These are phyloP conservation scores for Myotis planiceps DNA, from an alignment of 2,797 vertebrate species.

Conservation along the genomic window DNA sequence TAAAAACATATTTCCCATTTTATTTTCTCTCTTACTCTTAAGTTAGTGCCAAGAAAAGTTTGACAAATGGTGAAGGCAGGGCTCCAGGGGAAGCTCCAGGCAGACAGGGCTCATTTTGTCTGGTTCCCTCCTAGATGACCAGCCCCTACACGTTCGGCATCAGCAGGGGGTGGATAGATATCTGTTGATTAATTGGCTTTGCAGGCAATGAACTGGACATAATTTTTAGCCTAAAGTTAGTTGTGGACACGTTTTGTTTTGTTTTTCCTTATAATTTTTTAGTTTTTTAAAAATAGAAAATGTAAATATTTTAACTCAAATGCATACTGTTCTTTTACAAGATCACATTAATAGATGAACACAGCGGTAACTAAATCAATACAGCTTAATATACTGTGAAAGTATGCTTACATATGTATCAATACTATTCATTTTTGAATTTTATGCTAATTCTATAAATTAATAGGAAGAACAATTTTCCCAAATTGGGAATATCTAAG, in stretches of 20 bases:
- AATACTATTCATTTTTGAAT: constrained; percentile 21
- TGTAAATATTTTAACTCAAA: constrained; percentile 53
- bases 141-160: fast-evolving
- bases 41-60: neutral
- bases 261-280: neutral
- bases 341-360: constrained; percentile 38
- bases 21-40: neutral
- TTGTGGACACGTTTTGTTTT: neutral
- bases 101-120: neutral
- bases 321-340: constrained; percentile 31
- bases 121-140: neutral
- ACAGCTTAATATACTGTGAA: constrained; percentile 19
- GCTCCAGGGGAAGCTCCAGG: neutral
- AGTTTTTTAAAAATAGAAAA: constrained; percentile 24
- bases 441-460: neutral
- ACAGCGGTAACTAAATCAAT: constrained; percentile 35
- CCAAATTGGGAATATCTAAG: neutral
- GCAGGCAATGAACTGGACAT: neutral
- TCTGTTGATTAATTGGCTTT: neutral
- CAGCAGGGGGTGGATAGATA: neutral
- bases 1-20: neutral
- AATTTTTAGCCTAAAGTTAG: neutral
- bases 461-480: constrained; percentile 11
- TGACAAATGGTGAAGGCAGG: neutral
- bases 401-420: neutral